Evolutionary conservation across 2,888 invertebrate genomes (phyloP), one percentile per base, ranked within the genome.

Genomic region (Tetrapedia diversipes): DNA sequence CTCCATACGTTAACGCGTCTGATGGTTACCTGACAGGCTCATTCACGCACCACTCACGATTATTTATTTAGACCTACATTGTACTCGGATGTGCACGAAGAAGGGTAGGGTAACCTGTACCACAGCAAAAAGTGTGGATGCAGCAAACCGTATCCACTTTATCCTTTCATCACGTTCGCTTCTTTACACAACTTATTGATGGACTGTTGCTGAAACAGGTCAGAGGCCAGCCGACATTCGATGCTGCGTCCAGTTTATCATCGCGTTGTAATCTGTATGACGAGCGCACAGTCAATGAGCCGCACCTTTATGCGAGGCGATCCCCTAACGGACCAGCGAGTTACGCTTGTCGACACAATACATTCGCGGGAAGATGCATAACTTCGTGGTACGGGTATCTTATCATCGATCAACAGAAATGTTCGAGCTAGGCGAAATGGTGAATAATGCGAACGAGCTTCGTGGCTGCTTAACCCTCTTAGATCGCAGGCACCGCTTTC

Each of bases 141-240:
- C 49, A 53, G 6, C 41, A 29, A 1, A 47, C n/a, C 51, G 41
- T 53, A 51, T 68, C 27, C 57, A 49, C n/a, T n/a, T 27, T 22
- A 37, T 47, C 70, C n/a, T 70, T 64, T 65, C 56, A 64, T 72
- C 74, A 72, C 47, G 65, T 75, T 64, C 47, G 60, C 45, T 67
- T 74, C 70, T 79, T 64, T n/a, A 65, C 67, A 77, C 14, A 10
- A n/a, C 27, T 27, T n/a, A 51, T 51, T 51, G 49, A 51, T 29
- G 29, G 49, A 10, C 16, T 1, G n/a, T 10, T 16, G n/a, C 49
- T n/a, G n/a, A 51, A 75, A 83, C 73, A 68, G 82, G 82, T 83
- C 84, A 78, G 69, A 75, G 83, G 83, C 80, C 84, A 84, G 79
- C 72, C 80, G 74, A 76, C 75, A 73, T 79, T 80, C 78, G 78